Evolutionary conservation across 2,888 invertebrate species (phyloP).

Genomic region (Bruchidius siliquastri): DNA sequence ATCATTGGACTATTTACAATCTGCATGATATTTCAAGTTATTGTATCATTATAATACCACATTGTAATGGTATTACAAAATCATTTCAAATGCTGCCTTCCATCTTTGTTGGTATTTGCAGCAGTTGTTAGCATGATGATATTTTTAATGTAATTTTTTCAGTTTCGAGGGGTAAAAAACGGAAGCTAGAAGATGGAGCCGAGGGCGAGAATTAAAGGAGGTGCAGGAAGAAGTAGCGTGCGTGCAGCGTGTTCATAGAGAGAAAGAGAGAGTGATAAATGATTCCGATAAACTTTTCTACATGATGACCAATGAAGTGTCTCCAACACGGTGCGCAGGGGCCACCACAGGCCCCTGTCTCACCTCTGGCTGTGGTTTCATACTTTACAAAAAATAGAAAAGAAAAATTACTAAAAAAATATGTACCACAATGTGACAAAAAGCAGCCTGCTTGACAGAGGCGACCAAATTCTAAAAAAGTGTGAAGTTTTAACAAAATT

Average conservation of each 20-base stretch:
- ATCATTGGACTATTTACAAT: too few species aligned
- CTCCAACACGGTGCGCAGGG: slow-evolving; percentile 32
- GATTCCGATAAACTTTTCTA: slow-evolving; percentile 27
- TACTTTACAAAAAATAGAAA: slow-evolving; percentile 29
- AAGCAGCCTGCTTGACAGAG: neutral
- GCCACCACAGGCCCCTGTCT: neutral
- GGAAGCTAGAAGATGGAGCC: slow-evolving; percentile 63
- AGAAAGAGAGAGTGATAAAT: neutral
- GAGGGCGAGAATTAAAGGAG: slow-evolving; percentile 43
- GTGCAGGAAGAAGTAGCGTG: neutral
- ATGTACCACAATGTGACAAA: neutral
- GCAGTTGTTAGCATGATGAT: neutral
- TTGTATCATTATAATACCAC: too few species aligned
- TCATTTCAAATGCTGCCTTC: too few species aligned
- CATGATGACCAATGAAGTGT: slow-evolving; percentile 35
- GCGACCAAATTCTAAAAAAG: slow-evolving; percentile 1
- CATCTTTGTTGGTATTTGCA: too few species aligned
- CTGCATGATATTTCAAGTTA: too few species aligned
- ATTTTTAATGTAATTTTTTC: slow-evolving; percentile 28
- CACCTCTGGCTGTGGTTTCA: slow-evolving; percentile 37
- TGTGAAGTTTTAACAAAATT: neutral
- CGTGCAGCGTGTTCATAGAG: slow-evolving; percentile 15
- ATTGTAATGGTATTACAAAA: too few species aligned
- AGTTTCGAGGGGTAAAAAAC: slow-evolving; percentile 65
- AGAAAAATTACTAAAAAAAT: slow-evolving; percentile 1